Conservation (phyloP, 2,888 invertebrate genomes). For the Meiosimyza platycephala region DNA sequence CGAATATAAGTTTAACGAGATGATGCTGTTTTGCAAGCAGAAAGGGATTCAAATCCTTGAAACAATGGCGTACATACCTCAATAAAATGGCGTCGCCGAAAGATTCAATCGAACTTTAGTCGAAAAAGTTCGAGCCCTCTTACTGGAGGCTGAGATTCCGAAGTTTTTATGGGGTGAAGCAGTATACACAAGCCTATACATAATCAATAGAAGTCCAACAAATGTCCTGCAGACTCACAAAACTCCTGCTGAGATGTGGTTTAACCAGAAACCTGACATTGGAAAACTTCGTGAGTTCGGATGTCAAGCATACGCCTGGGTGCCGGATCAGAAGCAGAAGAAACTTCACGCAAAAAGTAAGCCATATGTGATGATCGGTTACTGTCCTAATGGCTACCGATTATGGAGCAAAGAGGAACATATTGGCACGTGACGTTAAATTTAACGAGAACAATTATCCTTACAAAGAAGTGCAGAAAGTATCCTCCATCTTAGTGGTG, state of each 20-base stretch:
- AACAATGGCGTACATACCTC: neutral
- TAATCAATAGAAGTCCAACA: constrained; percentile 34
- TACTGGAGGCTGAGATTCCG: constrained; percentile 29
- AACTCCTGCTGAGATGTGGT: constrained; percentile 60
- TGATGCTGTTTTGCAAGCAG: constrained; percentile 41
- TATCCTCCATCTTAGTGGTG: neutral
- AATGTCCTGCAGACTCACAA: constrained; percentile 36
- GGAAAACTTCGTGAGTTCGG: too few species aligned
- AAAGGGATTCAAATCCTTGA: constrained; percentile 48
- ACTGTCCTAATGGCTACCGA: too few species aligned
- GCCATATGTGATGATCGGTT: neutral
- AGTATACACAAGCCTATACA: constrained; percentile 12
- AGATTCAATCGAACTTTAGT: too few species aligned
- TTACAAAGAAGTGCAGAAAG: constrained; percentile 10
- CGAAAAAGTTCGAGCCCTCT: constrained; percentile 30
- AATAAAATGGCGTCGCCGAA: too few species aligned
- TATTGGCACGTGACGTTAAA: constrained; percentile 9
- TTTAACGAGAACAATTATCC: constrained; percentile 28
- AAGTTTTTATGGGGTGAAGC: constrained; percentile 37
- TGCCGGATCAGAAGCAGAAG: constrained; percentile 47
- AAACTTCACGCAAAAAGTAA: constrained; percentile 49
- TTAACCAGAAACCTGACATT: constrained; percentile 54
- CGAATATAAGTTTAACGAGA: constrained; percentile 48
- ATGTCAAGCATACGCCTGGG: too few species aligned
- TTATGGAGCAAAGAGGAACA: neutral